These are phyloP conservation scores for Henicopernis longicauda DNA, from an alignment of 2,113 vertebrate species.

Conservation along the genomic window DNA sequence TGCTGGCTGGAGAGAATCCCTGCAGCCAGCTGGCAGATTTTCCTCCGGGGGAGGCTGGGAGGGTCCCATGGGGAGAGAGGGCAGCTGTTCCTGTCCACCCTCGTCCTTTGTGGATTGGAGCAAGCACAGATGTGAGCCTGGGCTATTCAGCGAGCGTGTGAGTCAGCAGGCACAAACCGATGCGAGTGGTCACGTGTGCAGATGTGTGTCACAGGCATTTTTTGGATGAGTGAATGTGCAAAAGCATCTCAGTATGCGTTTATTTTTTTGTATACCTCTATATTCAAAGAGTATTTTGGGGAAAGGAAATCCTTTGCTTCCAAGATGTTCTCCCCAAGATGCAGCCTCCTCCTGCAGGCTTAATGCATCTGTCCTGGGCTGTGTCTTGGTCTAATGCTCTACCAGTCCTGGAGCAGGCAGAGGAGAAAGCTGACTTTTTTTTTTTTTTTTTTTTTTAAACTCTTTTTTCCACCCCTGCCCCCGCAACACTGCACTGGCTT, in stretches of 20 bases:
- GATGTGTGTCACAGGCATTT: conserved; percentile 29
- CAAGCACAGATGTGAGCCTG: conserved; percentile 1
- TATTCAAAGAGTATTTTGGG: neutral
- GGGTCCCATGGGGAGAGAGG: neutral
- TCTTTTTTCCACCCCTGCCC: neutral
- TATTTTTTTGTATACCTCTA: conserved; percentile 3
- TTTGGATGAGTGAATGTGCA: conserved; percentile 41
- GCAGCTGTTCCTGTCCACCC: conserved; percentile 24
- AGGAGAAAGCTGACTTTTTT: neutral
- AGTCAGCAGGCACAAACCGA: conserved; percentile 16
- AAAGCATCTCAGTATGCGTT: neutral
- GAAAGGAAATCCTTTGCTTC: conserved; percentile 4
- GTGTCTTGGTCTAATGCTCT: neutral
- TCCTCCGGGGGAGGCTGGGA: neutral
- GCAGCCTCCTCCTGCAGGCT: neutral
- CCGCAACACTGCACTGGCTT: neutral
- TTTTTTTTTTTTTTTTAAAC: neutral
- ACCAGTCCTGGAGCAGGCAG: neutral
- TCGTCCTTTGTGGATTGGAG: neutral
- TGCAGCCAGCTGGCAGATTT: neutral
- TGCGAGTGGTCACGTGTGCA: neutral
- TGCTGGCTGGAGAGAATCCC: neutral
- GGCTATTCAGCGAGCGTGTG: neutral
- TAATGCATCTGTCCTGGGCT: neutral
- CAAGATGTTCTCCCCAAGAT: neutral